Conservation (phyloP, 2,888 invertebrate genomes). For the Heliconius cydno region DNA sequence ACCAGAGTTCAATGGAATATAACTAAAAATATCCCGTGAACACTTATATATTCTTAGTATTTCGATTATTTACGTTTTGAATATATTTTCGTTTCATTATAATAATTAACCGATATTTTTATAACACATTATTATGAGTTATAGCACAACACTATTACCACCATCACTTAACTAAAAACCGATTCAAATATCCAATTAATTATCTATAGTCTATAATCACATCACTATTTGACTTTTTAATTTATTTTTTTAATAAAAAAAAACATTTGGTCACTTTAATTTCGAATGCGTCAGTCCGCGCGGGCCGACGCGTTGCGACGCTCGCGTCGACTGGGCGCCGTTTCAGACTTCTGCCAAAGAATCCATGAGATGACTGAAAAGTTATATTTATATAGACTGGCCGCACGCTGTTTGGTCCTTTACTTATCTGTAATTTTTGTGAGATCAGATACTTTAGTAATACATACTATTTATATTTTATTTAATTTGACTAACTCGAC, state of each 20-base stretch:
- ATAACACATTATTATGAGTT: neutral
- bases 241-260: conserved; percentile 3
- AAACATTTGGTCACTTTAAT: conserved; percentile 49
- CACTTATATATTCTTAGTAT: conserved; percentile 30
- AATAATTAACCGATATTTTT: neutral
- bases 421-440: neutral
- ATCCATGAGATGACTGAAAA: conserved; percentile 69
- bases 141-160: conserved; percentile 24
- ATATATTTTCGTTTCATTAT: neutral
- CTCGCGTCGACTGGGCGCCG: conserved; percentile 72
- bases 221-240: conserved; percentile 36
- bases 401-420: conserved; percentile 20
- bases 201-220: conserved; percentile 32
- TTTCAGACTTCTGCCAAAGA: conserved; percentile 78
- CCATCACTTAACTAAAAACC: neutral
- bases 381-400: conserved; percentile 71
- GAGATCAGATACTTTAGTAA: neutral
- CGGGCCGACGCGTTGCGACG: conserved; percentile 70
- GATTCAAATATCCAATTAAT: conserved; percentile 13
- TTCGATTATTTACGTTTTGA: neutral
- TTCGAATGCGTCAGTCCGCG: conserved; percentile 60
- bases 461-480: neutral
- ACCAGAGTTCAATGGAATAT: conserved; percentile 69
- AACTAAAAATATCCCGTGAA: conserved; percentile 48
- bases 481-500: too few relatives aligned